Percentiles rank a stretch among this genome's conserved stretches.
Evolutionary conservation across 1,140 invertebrate species (phyloP).

Genomic region (Ips typographus): DNA sequence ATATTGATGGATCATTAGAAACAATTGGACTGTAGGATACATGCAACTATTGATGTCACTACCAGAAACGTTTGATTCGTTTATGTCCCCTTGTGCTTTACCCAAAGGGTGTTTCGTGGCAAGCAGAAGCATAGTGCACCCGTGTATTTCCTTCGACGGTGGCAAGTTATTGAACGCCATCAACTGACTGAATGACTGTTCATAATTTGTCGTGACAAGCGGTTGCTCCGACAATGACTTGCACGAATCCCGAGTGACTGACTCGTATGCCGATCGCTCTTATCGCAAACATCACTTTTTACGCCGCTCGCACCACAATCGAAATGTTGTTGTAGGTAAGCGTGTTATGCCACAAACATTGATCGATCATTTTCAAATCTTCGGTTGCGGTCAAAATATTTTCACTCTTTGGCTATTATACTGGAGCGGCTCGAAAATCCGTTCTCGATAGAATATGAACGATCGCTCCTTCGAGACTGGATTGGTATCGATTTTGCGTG

Average conservation of each 20-base stretch:
- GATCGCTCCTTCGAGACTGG: constrained; percentile 5
- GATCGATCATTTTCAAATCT: constrained; percentile 30
- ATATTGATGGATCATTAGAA: too few relatives aligned
- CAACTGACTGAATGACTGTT: constrained; percentile 24
- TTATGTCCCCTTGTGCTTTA: too few relatives aligned
- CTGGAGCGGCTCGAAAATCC: constrained; percentile 5
- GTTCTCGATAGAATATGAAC: constrained; percentile 2
- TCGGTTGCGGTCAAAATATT: constrained; percentile 28
- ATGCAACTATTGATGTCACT: too few relatives aligned
- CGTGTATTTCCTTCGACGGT: constrained; percentile 17
- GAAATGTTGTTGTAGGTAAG: constrained; percentile 33
- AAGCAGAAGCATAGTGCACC: constrained; percentile 12
- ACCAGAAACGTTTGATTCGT: too few relatives aligned
- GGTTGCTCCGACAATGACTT: constrained; percentile 37
- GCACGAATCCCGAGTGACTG: constrained; percentile 33
- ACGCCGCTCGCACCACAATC: constrained; percentile 27
- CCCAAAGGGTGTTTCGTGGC: not conserved
- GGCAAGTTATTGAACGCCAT: constrained; percentile 34
- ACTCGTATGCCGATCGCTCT: constrained; percentile 33
- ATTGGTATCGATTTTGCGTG: not conserved
- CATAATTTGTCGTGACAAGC: constrained; percentile 39
- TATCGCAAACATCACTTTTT: constrained; percentile 39
- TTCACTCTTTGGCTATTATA: constrained; percentile 11
- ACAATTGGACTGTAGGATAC: too few relatives aligned
- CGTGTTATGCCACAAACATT: constrained; percentile 29